Conservation (phyloP, 1,140 invertebrate species). For the Habropoda laboriosa region DNA sequence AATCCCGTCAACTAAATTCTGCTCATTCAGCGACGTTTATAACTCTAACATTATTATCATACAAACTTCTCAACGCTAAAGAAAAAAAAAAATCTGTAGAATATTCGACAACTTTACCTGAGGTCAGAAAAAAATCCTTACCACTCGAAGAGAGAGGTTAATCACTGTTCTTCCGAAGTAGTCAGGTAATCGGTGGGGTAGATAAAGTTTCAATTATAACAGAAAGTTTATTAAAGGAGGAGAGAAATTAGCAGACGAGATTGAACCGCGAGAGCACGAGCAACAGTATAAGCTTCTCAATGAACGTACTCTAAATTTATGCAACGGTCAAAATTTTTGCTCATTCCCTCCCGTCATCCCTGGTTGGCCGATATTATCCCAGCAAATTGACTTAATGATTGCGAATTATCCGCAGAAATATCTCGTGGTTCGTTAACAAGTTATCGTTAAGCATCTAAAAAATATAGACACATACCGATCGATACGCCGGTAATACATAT, state of each 20-base stretch:
- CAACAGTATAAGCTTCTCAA: not conserved
- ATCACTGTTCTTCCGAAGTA: not conserved
- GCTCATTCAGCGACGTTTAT: conserved; percentile 37
- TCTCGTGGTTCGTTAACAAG: not conserved
- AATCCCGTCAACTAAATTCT: conserved; percentile 13
- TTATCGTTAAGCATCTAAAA: not conserved
- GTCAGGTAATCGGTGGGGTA: not conserved
- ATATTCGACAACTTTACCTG: not conserved
- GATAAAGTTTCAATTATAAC: conserved; percentile 24
- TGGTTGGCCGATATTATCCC: not conserved
- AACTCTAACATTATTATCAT: not conserved
- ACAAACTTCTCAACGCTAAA: not conserved
- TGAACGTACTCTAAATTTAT: not conserved
- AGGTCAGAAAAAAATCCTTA: not conserved
- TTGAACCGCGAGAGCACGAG: not conserved
- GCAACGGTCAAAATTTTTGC: not conserved
- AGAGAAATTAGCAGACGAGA: not conserved
- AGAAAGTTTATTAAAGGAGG: not conserved
- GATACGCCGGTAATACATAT: conserved; percentile 49
- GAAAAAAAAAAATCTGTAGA: not conserved
- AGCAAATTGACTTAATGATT: not conserved
- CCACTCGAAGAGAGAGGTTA: not conserved
- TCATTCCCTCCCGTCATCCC: not conserved
- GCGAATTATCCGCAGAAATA: not conserved
- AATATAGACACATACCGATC: conserved; percentile 13